These are phyloP conservation scores for Helarctos malayanus DNA, from an alignment of 2,797 vertebrate genomes.

Conservation along the genomic window DNA sequence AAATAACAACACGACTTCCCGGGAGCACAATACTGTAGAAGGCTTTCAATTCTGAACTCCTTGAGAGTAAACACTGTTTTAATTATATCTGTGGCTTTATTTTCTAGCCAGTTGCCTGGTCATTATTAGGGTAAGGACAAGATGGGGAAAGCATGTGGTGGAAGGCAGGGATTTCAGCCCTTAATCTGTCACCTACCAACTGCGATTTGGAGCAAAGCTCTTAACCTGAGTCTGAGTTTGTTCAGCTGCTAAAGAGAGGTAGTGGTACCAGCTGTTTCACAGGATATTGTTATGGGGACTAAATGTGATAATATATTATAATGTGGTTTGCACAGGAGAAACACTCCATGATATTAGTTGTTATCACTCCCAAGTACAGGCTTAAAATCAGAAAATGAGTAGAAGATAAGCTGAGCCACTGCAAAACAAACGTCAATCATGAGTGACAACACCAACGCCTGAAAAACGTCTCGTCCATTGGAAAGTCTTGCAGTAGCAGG, in stretches of 20 bases:
- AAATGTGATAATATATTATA: not conserved
- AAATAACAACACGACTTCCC: slow-evolving; percentile 12
- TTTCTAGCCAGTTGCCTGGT: not conserved
- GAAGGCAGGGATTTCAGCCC: not conserved
- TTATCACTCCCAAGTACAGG: not conserved
- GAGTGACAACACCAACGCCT: not conserved
- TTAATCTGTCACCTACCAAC: not conserved
- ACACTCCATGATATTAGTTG: not conserved
- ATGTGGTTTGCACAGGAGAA: not conserved
- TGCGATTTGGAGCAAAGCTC: not conserved
- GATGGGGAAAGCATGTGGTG: not conserved
- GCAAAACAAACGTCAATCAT: not conserved
- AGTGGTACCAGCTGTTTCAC: not conserved
- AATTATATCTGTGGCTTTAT: slow-evolving; percentile 8
- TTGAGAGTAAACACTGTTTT: not conserved
- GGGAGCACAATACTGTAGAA: not conserved
- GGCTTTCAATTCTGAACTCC: not conserved
- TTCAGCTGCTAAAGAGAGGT: not conserved
- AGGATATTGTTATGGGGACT: not conserved
- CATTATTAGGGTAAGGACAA: not conserved
- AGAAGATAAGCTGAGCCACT: not conserved
- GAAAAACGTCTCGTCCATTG: not conserved
- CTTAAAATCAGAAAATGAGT: not conserved
- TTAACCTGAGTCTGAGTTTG: not conserved
- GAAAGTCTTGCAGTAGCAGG: not conserved